These are phyloP conservation scores for Frieseomelitta varia DNA, from an alignment of 1,140 invertebrate species.

Conservation along the genomic window DNA sequence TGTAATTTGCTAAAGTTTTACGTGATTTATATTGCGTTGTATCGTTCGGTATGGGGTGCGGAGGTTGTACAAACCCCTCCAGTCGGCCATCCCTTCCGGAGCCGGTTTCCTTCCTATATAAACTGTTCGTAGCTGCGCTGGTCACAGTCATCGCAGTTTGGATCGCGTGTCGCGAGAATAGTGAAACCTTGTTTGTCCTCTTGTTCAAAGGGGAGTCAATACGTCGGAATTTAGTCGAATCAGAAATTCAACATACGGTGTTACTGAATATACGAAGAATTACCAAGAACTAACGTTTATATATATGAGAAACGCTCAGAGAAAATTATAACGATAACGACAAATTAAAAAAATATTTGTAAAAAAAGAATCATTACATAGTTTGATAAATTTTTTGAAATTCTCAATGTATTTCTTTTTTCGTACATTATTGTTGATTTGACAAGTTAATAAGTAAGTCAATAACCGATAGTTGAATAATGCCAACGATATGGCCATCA, in stretches of 20 bases:
- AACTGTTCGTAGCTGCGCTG: constrained; percentile 75
- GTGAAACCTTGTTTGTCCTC: constrained; percentile 64
- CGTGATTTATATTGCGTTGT: constrained; percentile 60
- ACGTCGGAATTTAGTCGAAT: constrained; percentile 58
- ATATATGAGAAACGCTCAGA: neutral
- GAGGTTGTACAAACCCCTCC: constrained; percentile 59
- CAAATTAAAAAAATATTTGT: neutral
- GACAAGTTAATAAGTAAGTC: neutral
- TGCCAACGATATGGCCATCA: constrained; percentile 86
- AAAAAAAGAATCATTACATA: neutral
- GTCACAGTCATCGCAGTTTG: constrained; percentile 75
- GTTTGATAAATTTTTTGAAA: neutral
- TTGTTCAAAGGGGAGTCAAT: constrained; percentile 71
- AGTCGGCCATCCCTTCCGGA: constrained; percentile 61
- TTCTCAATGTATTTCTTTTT: no score
- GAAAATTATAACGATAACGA: neutral
- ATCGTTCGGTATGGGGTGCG: constrained; percentile 63
- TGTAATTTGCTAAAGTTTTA: constrained; percentile 50
- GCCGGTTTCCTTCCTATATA: constrained; percentile 67
- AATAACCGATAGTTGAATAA: constrained; percentile 52
- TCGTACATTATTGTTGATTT: neutral
- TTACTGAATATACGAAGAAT: neutral
- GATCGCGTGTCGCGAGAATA: constrained; percentile 76
- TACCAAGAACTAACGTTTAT: neutral
- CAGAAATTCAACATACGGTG: neutral